A percentile compares a stretch with the other conserved stretches of the same genome.
phyloP scores from a whole-genome alignment of 2,113 vertebrate species.

The Desmodus rotundus region DNA sequence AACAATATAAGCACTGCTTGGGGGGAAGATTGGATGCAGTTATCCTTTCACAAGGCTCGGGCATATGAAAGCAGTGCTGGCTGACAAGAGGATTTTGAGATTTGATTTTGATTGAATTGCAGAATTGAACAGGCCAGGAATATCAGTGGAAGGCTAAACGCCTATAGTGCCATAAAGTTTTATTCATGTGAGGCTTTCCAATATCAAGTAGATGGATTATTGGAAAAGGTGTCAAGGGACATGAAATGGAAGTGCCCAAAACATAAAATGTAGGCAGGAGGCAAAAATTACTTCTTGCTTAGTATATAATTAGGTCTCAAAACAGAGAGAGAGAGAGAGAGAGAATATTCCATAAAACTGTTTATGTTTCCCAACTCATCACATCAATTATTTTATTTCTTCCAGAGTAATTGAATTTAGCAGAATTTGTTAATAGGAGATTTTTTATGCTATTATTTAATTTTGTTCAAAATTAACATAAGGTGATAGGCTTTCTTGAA shows the following conservation, averaged over 20 bases:
- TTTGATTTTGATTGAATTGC: slow-evolving; percentile 91
- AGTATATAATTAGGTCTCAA: slow-evolving; percentile 77
- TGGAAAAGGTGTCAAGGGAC: slow-evolving; percentile 85
- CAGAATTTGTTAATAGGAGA: slow-evolving; percentile 44
- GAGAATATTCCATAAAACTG: slow-evolving; percentile 62
- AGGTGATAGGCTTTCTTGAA: not conserved
- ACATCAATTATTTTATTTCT: not conserved
- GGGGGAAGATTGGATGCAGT: slow-evolving; percentile 87
- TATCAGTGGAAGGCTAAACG: slow-evolving; percentile 88
- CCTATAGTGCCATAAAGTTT: slow-evolving; percentile 88
- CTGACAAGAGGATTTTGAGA: slow-evolving; percentile 90
- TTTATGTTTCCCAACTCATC: slow-evolving; percentile 71
- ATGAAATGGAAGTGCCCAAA: slow-evolving; percentile 83
- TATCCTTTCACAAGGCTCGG: slow-evolving; percentile 84
- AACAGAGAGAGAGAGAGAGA: not conserved
- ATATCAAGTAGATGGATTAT: slow-evolving; percentile 88
- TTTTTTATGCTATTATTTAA: not conserved
- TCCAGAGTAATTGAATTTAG: not conserved
- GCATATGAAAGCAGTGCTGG: slow-evolving; percentile 85
- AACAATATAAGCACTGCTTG: slow-evolving; percentile 90
- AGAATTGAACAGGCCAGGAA: slow-evolving; percentile 87
- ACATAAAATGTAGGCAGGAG: slow-evolving; percentile 78
- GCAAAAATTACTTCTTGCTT: slow-evolving; percentile 80
- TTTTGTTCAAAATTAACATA: slow-evolving; percentile 43
- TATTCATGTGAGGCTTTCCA: slow-evolving; percentile 89